These are phyloP conservation scores for Euglossa dilemma DNA, from an alignment of 1,140 invertebrate species.

Conservation along the genomic window DNA sequence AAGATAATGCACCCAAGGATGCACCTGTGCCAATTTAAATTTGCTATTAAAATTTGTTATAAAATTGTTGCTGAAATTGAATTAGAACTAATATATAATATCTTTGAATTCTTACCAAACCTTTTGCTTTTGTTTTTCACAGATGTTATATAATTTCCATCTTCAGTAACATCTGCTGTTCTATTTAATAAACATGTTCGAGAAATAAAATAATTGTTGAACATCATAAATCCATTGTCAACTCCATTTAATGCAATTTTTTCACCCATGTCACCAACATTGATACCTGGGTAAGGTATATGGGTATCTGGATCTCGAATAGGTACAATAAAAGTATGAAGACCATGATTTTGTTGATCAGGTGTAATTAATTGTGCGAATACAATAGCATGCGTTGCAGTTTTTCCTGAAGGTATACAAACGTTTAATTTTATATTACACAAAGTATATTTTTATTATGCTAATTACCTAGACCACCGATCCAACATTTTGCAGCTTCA, in stretches of 20 bases:
- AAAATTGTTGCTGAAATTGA: background rate
- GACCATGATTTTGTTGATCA: conserved; percentile 91
- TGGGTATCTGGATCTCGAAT: conserved; percentile 90
- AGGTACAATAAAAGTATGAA: conserved; percentile 93
- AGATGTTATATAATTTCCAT: conserved; percentile 91
- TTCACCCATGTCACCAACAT: conserved; percentile 92
- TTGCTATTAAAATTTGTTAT: conserved; percentile 36
- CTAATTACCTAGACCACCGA: conserved; percentile 90
- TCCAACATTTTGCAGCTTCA: conserved; percentile 97
- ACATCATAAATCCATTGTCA: conserved; percentile 95
- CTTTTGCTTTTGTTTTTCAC: conserved; percentile 90
- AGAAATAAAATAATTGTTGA: conserved; percentile 93
- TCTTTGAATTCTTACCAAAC: conserved; percentile 82
- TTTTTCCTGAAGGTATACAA: conserved; percentile 86
- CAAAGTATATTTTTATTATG: background rate
- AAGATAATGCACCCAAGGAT: conserved; percentile 92
- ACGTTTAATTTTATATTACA: background rate
- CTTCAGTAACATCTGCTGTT: conserved; percentile 92
- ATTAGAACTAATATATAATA: background rate
- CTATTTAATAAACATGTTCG: conserved; percentile 92
- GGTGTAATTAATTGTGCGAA: conserved; percentile 92
- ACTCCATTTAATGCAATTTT: conserved; percentile 94
- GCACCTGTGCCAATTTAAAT: conserved; percentile 82
- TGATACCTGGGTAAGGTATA: conserved; percentile 87
- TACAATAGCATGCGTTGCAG: conserved; percentile 92